Evolutionary conservation across 2,113 vertebrate genomes (phyloP), one percentile per base, ranked within the genome.

Genomic region (Arizona elegans): DNA sequence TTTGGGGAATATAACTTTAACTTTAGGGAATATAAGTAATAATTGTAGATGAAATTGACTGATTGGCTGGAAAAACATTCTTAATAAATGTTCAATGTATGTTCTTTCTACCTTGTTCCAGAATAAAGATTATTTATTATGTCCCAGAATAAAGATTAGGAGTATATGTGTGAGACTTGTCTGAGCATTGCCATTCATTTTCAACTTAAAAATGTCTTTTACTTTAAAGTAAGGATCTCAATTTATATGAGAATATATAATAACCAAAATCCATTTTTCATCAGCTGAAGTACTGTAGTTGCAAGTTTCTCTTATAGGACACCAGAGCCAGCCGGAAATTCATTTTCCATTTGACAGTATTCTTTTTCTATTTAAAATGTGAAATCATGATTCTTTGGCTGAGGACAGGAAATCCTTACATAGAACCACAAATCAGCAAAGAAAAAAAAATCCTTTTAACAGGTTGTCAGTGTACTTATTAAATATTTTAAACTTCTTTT

Each of bases 401-500:
- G 4, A 5, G 23, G 1, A 56, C 75, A 54, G 55, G 91, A 91
- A 91, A 96, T 92, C 87, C 56, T 88, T 47, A 93, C 89, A 91
- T 89, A 47, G n/a, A 56, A 62, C 33, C 91, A 86, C 15, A 85
- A 15, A 94, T 89, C 43, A 96, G 29, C 23, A 90, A 12, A n/a
- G 90, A 75, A 93, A 94, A 95, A 95, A 87, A 93, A 95, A 94
- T 86, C 92, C 90, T 93, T 94, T 94, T 93, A 54, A 87, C 86
- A 90, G 13, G 13, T 87, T 9, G 86, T 53, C 86, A 43, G 33
- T 43, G 75, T 43, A 21, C 7, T 81, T 43, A 43, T 92, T 95
- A 70, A 96, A 75, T 92, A 89, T 91, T 95, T 93, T 96, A 94
- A 95, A 96, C 92, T 96, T 86, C 93, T 96, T 94, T 95, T 53